A percentile compares a stretch with the other conserved stretches of the same genome.
These are phyloP conservation scores for Hormaphis cornu DNA, from an alignment of 1,140 invertebrate species.

Conservation along the genomic window DNA sequence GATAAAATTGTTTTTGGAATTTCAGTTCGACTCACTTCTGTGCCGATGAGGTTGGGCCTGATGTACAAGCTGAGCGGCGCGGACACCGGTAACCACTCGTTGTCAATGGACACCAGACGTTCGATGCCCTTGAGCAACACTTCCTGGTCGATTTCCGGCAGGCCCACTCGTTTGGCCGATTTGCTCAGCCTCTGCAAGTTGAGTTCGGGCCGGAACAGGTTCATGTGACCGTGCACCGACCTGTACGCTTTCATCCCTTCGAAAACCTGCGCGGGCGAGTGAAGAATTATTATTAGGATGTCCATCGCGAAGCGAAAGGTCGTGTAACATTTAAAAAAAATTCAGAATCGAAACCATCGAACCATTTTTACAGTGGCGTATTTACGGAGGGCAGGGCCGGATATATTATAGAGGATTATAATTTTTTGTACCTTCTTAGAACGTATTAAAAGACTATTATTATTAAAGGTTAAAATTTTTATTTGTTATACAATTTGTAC, in stretches of 20 bases:
- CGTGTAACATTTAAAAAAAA: too few relatives aligned
- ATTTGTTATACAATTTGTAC: too few relatives aligned
- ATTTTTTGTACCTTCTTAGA: too few relatives aligned
- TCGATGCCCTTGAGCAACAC: slow-evolving; percentile 83
- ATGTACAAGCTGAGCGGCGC: slow-evolving; percentile 86
- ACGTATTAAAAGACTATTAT: too few relatives aligned
- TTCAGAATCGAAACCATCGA: too few relatives aligned
- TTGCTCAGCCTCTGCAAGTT: slow-evolving; percentile 90
- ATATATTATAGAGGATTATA: too few relatives aligned
- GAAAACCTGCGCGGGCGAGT: slow-evolving; percentile 77
- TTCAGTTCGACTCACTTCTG: slow-evolving; percentile 75
- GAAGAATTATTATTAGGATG: too few relatives aligned
- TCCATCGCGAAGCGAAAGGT: too few relatives aligned
- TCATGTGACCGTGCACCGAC: slow-evolving; percentile 83
- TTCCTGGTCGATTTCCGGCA: slow-evolving; percentile 81
- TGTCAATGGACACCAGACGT: slow-evolving; percentile 81
- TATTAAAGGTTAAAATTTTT: too few relatives aligned
- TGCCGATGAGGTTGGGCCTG: slow-evolving; percentile 91
- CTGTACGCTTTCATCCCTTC: slow-evolving; percentile 98
- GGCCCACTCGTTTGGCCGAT: slow-evolving; percentile 69
- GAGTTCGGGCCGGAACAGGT: slow-evolving; percentile 87
- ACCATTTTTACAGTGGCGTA: too few relatives aligned
- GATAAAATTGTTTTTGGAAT: too few relatives aligned
- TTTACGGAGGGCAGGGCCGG: too few relatives aligned
- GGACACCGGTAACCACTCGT: slow-evolving; percentile 93